Evolutionary conservation across 2,113 vertebrate genomes (phyloP).

Genomic region (Dipodomys merriami): DNA sequence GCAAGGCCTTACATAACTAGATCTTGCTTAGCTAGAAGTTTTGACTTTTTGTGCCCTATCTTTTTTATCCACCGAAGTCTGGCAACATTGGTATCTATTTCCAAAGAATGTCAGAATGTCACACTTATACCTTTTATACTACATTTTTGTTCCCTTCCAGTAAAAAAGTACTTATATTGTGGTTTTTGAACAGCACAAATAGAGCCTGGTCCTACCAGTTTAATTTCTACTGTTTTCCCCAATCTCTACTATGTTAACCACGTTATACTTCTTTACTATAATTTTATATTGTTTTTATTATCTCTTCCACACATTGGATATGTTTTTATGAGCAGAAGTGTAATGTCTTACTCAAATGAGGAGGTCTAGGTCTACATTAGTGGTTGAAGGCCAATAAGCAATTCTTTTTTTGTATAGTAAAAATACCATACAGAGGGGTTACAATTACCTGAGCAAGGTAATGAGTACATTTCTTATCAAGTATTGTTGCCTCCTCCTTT

Average conservation of each 20-base stretch:
- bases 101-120: background rate
- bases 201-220: background rate
- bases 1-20: background rate
- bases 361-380: background rate
- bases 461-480: no score
- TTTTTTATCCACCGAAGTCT: background rate
- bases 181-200: background rate
- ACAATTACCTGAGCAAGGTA: no score
- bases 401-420: background rate
- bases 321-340: background rate
- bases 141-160: background rate
- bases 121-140: background rate
- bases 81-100: background rate
- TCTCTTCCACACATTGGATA: background rate
- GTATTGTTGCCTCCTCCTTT: no score
- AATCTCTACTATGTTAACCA: background rate
- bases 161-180: background rate
- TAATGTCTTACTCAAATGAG: background rate
- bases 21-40: background rate
- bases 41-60: background rate
- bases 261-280: background rate
- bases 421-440: no score
- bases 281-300: slow-evolving; percentile 13
- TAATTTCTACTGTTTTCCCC: background rate
- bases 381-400: background rate